phyloP scores from a whole-genome alignment of 1,140 invertebrate species.

The Drosophila paulistorum region DNA sequence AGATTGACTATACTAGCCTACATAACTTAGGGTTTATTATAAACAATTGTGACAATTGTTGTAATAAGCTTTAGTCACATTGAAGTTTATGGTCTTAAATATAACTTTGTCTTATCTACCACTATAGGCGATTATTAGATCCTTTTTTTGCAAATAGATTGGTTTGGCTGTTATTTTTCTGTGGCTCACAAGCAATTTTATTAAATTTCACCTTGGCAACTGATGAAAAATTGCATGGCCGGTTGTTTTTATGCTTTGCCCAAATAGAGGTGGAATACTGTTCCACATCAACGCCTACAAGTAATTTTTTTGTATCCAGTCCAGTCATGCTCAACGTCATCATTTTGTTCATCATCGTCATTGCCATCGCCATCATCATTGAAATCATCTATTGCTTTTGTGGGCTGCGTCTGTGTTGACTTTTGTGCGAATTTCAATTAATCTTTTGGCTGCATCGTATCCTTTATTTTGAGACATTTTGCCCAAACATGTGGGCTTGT shows the following conservation, averaged over 20 bases:
- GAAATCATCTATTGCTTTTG: conserved; percentile 8
- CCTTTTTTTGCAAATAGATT: no score
- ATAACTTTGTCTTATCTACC: no score
- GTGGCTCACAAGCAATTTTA: not conserved
- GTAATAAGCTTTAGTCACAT: no score
- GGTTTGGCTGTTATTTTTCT: not conserved
- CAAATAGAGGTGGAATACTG: not conserved
- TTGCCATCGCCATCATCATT: conserved; percentile 4
- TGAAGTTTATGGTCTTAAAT: no score
- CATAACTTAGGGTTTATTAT: no score
- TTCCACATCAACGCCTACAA: conserved; percentile 1
- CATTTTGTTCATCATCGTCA: not conserved
- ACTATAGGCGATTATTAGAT: no score
- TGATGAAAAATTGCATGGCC: conserved; percentile 7
- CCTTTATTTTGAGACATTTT: conserved; percentile 47
- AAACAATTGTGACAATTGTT: no score
- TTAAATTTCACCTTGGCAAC: conserved; percentile 6
- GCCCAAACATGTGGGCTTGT: conserved; percentile 25
- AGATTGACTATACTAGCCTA: no score
- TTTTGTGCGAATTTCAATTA: conserved; percentile 52
- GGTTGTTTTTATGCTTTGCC: not conserved
- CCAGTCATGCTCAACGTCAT: conserved; percentile 3
- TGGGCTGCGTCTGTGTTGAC: not conserved
- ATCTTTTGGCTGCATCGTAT: conserved; percentile 40
- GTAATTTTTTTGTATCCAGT: not conserved